Evolutionary conservation across 2,113 vertebrate species (phyloP).

Genomic region (Halcyon senegalensis): DNA sequence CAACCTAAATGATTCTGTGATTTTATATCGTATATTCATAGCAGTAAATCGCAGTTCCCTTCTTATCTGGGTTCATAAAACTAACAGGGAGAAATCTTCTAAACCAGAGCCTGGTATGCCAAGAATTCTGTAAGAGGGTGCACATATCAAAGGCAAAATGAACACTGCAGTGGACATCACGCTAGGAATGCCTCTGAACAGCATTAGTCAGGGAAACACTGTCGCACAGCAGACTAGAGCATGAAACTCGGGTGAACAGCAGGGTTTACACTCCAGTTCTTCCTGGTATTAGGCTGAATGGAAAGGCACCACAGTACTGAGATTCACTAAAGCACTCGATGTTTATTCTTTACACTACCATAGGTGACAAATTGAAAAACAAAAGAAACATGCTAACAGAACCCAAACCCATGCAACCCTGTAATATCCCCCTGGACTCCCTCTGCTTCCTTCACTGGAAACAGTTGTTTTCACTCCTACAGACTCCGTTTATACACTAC

Average conservation of each 20-base stretch:
- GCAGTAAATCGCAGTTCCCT: not conserved
- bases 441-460: not conserved
- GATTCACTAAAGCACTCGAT: not conserved
- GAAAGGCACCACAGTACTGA: not conserved
- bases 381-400: not conserved
- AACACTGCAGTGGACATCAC: not conserved
- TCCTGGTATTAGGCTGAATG: not conserved
- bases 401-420: not conserved
- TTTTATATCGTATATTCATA: not conserved
- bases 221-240: not conserved
- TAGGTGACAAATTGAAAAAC: not conserved
- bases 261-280: not conserved
- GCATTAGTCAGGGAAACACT: not conserved
- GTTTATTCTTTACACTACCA: not conserved
- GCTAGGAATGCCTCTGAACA: conserved; percentile 4
- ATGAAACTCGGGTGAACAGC: not conserved
- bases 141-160: not conserved
- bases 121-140: not conserved
- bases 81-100: not conserved
- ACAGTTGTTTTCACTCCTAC: not conserved
- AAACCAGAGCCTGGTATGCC: not conserved
- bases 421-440: not conserved
- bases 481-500: not conserved
- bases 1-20: not conserved
- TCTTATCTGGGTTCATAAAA: not conserved